Evolutionary conservation across 2,797 vertebrate genomes (phyloP).

Genomic region (Fratercula arctica): DNA sequence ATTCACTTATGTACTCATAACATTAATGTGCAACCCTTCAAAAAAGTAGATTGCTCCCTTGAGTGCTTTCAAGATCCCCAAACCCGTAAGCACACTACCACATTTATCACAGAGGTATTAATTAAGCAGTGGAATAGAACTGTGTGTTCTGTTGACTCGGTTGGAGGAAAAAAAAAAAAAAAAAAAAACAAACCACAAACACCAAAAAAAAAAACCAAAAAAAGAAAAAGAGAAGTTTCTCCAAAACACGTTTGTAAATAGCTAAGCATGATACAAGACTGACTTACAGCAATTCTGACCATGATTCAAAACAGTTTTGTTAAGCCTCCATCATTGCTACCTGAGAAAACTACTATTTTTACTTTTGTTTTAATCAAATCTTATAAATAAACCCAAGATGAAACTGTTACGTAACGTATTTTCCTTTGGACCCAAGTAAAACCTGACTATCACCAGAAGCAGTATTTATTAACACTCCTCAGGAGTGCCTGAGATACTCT

Average conservation of each 20-base stretch:
- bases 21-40: not conserved
- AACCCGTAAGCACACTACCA: not conserved
- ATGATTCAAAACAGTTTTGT: not conserved
- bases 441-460: not conserved
- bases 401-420: not conserved
- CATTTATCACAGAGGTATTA: not conserved
- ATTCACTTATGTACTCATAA: not conserved
- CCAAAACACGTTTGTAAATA: not conserved
- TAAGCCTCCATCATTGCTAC: not conserved
- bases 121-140: not conserved
- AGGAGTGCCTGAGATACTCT: not conserved
- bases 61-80: not conserved
- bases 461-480: not conserved
- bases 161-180: not conserved
- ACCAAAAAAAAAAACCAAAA: not conserved
- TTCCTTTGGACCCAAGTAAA: not conserved
- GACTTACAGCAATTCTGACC: not conserved
- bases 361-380: not conserved
- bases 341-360: not conserved
- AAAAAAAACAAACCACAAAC: accelerated
- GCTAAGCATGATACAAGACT: not conserved
- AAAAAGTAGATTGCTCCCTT: not conserved
- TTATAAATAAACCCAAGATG: not conserved
- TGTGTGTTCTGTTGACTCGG: not conserved
- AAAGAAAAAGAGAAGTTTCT: not conserved